Evolutionary conservation across 2,113 vertebrate genomes (phyloP).

Genomic region (Ahaetulla prasina): DNA sequence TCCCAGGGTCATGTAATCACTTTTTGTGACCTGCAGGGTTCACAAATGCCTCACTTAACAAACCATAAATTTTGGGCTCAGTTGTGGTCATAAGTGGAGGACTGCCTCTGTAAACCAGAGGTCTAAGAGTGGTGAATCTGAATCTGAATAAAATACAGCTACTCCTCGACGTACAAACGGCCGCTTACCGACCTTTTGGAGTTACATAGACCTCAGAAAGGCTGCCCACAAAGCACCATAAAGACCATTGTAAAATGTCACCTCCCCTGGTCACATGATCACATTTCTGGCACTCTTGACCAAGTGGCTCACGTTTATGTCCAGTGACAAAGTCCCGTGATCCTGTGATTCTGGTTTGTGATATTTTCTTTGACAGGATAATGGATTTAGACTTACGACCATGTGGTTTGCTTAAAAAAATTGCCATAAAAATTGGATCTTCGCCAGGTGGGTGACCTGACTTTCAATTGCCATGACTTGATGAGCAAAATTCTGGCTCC

Average conservation of each 20-base stretch:
- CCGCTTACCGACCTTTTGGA: too few relatives aligned
- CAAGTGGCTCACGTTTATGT: background rate
- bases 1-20: too few relatives aligned
- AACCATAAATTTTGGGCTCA: too few relatives aligned
- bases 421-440: too few relatives aligned
- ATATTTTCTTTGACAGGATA: background rate
- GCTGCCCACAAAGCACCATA: background rate
- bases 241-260: background rate
- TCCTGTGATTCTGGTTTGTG: background rate
- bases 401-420: too few relatives aligned
- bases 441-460: too few relatives aligned
- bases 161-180: background rate
- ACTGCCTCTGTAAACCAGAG: background rate
- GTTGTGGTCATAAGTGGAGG: too few relatives aligned
- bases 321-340: background rate
- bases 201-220: background rate
- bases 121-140: conserved; percentile 11
- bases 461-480: too few relatives aligned
- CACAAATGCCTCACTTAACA: too few relatives aligned
- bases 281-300: background rate
- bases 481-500: too few relatives aligned
- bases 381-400: too few relatives aligned
- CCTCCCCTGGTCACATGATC: background rate
- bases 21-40: too few relatives aligned
- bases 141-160: background rate